Evolutionary conservation across 2,888 invertebrate genomes (phyloP), one percentile per base, ranked within the genome.

Genomic region (Hipparchia sbordonii): DNA sequence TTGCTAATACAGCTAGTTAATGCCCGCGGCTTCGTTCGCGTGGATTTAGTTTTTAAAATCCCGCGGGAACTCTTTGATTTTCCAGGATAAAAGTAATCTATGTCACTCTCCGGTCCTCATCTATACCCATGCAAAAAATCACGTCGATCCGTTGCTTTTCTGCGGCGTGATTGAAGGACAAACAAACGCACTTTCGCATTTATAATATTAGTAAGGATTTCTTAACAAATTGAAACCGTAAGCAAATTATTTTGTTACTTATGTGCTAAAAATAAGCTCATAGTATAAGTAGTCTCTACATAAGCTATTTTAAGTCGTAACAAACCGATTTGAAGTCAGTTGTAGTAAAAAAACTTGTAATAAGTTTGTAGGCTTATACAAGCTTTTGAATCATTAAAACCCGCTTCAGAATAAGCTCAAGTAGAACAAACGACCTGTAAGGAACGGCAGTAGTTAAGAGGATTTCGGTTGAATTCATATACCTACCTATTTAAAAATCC

Each of bases 381-480:
- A 74, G 74, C 72, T 76, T 74, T 76, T 74, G 76, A 76, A 72
- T 76, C 59, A 76, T 76, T 72, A 74, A 74, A 74, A 76, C 68
- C 72, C 70, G 66, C 61, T 76, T 72, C 72, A 76, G 74, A 69
- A 65, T 76, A 74, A 76, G 63, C 68, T 76, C 72, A 61, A 74
- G 74, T 69, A 71, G 74, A 76, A 74, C 68, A 74, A 72, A 76
- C 76, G 74, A 74, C 75, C 72, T 72, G 74, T 48, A 72, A 74
- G 72, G 72, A 68, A 72, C 68, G 57, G 72, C 54, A 62, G 52
- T 59, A 62, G 66, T 67, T 63, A 72, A 74, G 71, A 68, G 74
- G 68, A 71, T 74, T 70, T 72, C 68, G 61, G 60, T 72, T 71
- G 65, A 73, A 75, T 68, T 65, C 71, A 57, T 72, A 9, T 33